These are phyloP conservation scores for Drosophila subquinaria DNA, from an alignment of 2,888 invertebrate species.

Conservation along the genomic window DNA sequence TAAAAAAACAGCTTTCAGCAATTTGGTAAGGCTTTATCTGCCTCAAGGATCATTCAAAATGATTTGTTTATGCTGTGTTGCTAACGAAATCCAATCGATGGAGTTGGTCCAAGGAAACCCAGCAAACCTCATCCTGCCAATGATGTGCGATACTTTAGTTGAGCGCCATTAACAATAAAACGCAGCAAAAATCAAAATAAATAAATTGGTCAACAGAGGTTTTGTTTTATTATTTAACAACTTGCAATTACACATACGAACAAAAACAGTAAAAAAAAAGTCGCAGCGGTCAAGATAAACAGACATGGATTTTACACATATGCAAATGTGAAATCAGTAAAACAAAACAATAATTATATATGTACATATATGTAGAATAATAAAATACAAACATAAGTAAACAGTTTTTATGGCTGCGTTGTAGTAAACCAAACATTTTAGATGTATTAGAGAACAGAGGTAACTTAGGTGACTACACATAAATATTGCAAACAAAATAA, in stretches of 20 bases:
- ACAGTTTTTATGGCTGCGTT: neutral
- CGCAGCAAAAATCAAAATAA: neutral
- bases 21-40: too few species aligned
- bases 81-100: too few species aligned
- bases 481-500: conserved; percentile 26
- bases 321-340: too few species aligned
- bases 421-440: conserved; percentile 13
- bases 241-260: conserved; percentile 16
- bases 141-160: too few species aligned
- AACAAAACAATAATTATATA: conserved; percentile 12
- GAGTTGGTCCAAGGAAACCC: too few species aligned
- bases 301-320: too few species aligned
- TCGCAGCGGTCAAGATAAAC: conserved; percentile 18
- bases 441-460: conserved; percentile 12
- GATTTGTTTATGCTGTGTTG: too few species aligned
- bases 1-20: too few species aligned
- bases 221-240: conserved; percentile 35
- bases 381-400: conserved; percentile 1
- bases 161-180: too few species aligned
- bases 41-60: too few species aligned
- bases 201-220: neutral
- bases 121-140: neutral
- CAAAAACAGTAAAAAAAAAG: conserved; percentile 37
- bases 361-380: neutral
- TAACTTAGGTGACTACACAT: conserved; percentile 22